A percentile compares a stretch with the other conserved stretches of the same genome.
Evolutionary conservation across 2,888 invertebrate genomes (phyloP).

Genomic region (Tachina lurida): DNA sequence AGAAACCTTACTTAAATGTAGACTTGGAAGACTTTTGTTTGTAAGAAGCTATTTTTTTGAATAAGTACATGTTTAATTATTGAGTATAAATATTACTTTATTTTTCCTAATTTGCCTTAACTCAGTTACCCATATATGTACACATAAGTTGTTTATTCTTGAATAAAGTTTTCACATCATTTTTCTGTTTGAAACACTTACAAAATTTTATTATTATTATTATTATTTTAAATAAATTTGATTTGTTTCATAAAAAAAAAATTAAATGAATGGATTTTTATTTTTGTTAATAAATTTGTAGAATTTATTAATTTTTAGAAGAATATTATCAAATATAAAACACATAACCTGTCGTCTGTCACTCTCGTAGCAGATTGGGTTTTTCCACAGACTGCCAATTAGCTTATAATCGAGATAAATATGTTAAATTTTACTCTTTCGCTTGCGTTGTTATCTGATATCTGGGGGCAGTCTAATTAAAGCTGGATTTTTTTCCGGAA

Average conservation of each 20-base stretch:
- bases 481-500: no score
- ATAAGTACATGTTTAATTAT: constrained; percentile 50
- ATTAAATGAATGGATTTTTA: background rate
- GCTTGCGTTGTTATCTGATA: no score
- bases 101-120: constrained; percentile 44
- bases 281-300: background rate
- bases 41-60: constrained; percentile 56
- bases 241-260: constrained; percentile 33
- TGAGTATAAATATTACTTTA: constrained; percentile 26
- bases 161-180: constrained; percentile 6
- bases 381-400: no score
- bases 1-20: constrained; percentile 23
- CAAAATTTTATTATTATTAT: constrained; percentile 51
- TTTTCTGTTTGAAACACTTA: constrained; percentile 36
- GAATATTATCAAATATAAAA: background rate
- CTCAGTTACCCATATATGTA: background rate
- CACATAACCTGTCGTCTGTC: background rate
- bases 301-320: background rate
- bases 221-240: constrained; percentile 46
- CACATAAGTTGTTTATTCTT: constrained; percentile 37
- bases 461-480: no score
- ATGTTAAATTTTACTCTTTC: no score
- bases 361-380: no score
- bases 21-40: constrained; percentile 65
- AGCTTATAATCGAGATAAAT: no score